These are phyloP conservation scores for Crocidura indochinensis DNA, from an alignment of 2,797 vertebrate species.

Conservation along the genomic window DNA sequence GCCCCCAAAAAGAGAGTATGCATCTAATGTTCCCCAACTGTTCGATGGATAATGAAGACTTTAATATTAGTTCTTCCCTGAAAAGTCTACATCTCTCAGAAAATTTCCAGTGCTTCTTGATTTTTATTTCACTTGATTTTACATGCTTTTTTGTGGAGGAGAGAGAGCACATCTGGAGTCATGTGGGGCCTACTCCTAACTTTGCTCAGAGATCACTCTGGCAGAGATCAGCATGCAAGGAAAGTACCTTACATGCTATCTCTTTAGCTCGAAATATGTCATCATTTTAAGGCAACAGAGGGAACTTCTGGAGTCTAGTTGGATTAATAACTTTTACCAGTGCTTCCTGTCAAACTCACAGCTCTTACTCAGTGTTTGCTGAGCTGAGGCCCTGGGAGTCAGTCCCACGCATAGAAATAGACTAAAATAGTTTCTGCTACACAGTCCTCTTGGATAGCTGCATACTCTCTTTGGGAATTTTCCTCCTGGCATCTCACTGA, in stretches of 20 bases:
- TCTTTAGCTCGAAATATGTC: background rate
- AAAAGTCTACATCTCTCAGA: background rate
- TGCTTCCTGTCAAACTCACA: conserved; percentile 5
- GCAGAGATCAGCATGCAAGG: no score
- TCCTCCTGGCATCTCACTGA: conserved; percentile 59
- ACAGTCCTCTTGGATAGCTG: conserved; percentile 32
- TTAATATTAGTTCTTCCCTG: background rate
- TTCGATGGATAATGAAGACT: conserved; percentile 3
- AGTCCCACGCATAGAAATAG: background rate
- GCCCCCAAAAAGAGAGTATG: background rate
- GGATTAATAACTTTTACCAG: background rate
- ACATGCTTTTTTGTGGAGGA: no score
- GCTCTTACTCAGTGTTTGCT: background rate
- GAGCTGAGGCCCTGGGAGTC: background rate
- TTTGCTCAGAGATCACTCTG: no score
- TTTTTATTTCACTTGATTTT: background rate
- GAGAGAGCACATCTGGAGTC: no score
- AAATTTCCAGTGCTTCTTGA: background rate
- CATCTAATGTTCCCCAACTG: background rate
- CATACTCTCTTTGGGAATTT: conserved; percentile 72
- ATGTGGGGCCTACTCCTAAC: no score
- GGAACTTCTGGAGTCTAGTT: background rate
- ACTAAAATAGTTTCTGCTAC: conserved; percentile 44
- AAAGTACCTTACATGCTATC: no score
- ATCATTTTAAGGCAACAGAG: conserved; percentile 29